phyloP scores from a whole-genome alignment of 2,888 invertebrate genomes.

The Meta bourneti region DNA sequence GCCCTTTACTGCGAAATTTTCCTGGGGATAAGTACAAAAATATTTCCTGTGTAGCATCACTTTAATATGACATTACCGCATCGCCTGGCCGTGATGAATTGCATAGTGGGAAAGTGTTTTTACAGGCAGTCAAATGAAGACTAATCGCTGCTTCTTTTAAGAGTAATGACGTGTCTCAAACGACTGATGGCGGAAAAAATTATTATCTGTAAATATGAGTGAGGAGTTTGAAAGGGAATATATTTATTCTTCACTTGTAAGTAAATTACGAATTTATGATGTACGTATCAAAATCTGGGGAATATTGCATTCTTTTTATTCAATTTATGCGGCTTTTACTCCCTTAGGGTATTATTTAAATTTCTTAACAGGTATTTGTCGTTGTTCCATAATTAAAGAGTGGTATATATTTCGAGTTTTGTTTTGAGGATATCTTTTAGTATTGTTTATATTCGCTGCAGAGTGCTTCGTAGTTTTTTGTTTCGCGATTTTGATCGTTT shows the following conservation, averaged over 20 bases:
- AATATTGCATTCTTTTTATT: conserved; percentile 14
- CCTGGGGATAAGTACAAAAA: conserved; percentile 19
- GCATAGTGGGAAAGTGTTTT: conserved; percentile 1
- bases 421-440: not conserved
- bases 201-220: conserved; percentile 22
- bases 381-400: not conserved
- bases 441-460: not conserved
- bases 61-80: conserved; percentile 60
- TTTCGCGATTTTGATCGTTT: no score
- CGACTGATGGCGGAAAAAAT: conserved; percentile 11
- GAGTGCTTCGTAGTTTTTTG: not conserved
- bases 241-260: conserved; percentile 54
- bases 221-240: conserved; percentile 27
- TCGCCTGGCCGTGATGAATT: conserved; percentile 38
- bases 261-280: conserved; percentile 54
- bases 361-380: conserved; percentile 22
- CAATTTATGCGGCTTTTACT: not conserved
- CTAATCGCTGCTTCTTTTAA: conserved; percentile 44
- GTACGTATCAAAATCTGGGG: not conserved
- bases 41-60: conserved; percentile 52
- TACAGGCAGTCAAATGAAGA: conserved; percentile 51
- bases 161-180: conserved; percentile 28
- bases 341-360: not conserved
- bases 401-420: not conserved
- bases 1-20: conserved; percentile 31